These are phyloP conservation scores for Apamea monoglypha DNA, from an alignment of 2,888 invertebrate species.

Conservation along the genomic window DNA sequence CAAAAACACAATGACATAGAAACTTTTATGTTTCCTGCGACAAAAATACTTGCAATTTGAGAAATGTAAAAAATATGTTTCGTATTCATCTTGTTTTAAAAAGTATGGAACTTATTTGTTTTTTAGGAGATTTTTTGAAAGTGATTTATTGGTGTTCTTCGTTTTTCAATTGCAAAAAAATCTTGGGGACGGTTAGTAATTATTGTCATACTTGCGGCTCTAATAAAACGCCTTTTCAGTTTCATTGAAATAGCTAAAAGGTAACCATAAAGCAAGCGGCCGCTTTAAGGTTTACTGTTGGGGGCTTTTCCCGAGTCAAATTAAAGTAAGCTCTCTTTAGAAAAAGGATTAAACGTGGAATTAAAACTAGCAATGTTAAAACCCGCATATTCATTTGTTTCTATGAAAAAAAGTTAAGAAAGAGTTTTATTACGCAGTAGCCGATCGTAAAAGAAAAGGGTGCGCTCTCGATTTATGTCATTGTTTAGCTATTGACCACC, in stretches of 20 bases:
- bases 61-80: conserved; percentile 64
- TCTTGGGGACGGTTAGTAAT: conserved; percentile 6
- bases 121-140: conserved; percentile 46
- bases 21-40: conserved; percentile 85
- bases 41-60: conserved; percentile 78
- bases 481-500: conserved; percentile 77
- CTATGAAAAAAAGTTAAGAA: conserved; percentile 68
- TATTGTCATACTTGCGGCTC: conserved; percentile 22
- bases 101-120: conserved; percentile 53
- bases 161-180: conserved; percentile 55
- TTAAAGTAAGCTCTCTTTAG: conserved; percentile 43
- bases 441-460: conserved; percentile 81
- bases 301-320: conserved; percentile 19
- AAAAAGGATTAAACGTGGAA: conserved; percentile 39
- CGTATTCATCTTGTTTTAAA: conserved; percentile 59
- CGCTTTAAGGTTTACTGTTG: conserved; percentile 19
- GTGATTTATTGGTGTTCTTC: conserved; percentile 49
- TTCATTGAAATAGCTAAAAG: conserved; percentile 9
- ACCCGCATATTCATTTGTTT: conserved; percentile 64
- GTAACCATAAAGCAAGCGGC: not conserved
- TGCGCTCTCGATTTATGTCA: conserved; percentile 72
- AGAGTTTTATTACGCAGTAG: conserved; percentile 86
- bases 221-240: conserved; percentile 4
- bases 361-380: conserved; percentile 40
- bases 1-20: conserved; percentile 87